These are phyloP conservation scores for Ectemnius continuus DNA, from an alignment of 2,888 invertebrate genomes.

Conservation along the genomic window DNA sequence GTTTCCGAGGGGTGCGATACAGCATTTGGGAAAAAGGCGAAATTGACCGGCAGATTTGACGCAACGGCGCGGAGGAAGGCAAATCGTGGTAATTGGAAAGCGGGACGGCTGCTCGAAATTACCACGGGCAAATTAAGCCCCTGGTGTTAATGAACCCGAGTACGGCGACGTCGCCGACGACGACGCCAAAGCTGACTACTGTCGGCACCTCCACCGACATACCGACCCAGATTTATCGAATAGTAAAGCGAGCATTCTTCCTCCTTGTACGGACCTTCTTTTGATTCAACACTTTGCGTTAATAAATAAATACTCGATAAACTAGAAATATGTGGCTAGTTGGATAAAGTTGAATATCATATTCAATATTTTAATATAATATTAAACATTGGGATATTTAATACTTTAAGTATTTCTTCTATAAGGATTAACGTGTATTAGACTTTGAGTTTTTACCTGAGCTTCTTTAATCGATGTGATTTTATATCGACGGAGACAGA, in stretches of 20 bases:
- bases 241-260: conserved; percentile 39
- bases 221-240: conserved; percentile 38
- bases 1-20: not conserved
- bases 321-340: too few species aligned
- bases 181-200: conserved; percentile 17
- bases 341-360: too few species aligned
- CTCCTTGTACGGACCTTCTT: too few species aligned
- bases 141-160: conserved; percentile 55
- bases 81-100: conserved; percentile 50
- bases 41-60: conserved; percentile 19
- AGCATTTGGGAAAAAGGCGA: conserved; percentile 12
- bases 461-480: too few species aligned
- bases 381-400: too few species aligned
- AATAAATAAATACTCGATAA: too few species aligned
- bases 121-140: conserved; percentile 48
- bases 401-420: too few species aligned
- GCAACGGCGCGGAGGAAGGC: not conserved
- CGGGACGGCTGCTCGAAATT: conserved; percentile 46
- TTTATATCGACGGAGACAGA: too few species aligned
- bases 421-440: too few species aligned
- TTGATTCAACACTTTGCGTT: too few species aligned
- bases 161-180: conserved; percentile 30
- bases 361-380: too few species aligned
- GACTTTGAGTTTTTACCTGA: too few species aligned
- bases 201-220: conserved; percentile 19